Conservation (phyloP, 2,888 invertebrate genomes). For the Norana najaformis region DNA sequence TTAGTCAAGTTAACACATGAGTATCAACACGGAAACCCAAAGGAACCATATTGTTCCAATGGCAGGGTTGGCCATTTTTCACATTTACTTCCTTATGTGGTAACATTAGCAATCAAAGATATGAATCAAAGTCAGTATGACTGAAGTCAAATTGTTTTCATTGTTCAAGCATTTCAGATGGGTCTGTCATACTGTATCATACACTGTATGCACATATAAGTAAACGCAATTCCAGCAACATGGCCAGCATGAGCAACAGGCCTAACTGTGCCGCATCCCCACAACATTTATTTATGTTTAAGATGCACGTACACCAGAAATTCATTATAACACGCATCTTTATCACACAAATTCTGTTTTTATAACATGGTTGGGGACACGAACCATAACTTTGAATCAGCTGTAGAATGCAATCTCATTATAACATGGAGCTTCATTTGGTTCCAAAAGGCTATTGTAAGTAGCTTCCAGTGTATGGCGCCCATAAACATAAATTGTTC, state of each 20-base stretch:
- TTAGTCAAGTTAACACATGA: no score
- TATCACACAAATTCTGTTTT: neutral
- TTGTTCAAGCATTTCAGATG: conserved; percentile 13
- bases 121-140: no score
- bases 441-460: neutral
- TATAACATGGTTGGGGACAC: neutral
- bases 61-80: no score
- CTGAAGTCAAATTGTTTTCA: neutral
- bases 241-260: neutral
- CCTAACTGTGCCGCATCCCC: neutral
- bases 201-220: neutral
- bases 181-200: neutral
- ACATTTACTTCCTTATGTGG: no score
- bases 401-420: neutral
- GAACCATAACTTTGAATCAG: neutral
- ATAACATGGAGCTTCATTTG: neutral
- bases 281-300: neutral
- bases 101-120: no score
- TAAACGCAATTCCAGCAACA: neutral
- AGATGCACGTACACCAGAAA: neutral
- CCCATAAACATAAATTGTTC: neutral
- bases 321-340: neutral
- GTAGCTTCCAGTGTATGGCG: neutral
- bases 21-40: no score
- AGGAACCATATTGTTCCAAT: no score